Conservation (phyloP, 2,113 vertebrate species). For the Zosterops borbonicus region DNA sequence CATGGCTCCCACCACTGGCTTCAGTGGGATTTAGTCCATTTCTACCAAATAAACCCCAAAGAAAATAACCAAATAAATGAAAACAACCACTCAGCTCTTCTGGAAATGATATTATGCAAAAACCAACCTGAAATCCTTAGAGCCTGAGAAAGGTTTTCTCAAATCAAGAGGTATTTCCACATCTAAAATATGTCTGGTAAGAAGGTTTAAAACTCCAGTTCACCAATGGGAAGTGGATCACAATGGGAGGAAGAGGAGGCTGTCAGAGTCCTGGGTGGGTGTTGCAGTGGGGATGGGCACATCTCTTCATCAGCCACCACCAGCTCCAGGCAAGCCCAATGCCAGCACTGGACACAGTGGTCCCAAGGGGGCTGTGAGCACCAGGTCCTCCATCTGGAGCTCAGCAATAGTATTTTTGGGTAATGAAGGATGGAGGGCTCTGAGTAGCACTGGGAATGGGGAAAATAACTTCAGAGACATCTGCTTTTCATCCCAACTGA, state of each 20-base stretch:
- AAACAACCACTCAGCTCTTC: not conserved
- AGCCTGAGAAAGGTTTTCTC: not conserved
- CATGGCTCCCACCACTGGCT: not conserved
- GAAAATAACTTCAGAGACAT: not conserved
- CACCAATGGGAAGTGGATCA: not conserved
- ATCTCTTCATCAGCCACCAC: not conserved
- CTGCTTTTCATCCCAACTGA: conserved; percentile 3
- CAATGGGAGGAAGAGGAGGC: not conserved
- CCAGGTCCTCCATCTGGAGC: not conserved
- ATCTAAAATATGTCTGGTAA: not conserved
- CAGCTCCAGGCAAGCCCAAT: not conserved
- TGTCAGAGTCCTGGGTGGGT: rapidly evolving
- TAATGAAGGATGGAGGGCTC: not conserved
- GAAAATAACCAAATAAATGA: not conserved
- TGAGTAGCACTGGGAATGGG: not conserved
- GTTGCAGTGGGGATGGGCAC: not conserved
- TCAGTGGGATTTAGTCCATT: not conserved
- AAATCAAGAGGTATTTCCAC: not conserved
- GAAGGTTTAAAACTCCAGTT: not conserved
- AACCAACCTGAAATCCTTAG: not conserved
- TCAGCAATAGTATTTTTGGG: not conserved
- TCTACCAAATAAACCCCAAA: not conserved
- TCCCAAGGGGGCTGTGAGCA: not conserved
- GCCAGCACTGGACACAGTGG: rapidly evolving
- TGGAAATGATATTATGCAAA: not conserved